Evolutionary conservation across 2,888 invertebrate species (phyloP).

Genomic region (Dendrolimus houi): DNA sequence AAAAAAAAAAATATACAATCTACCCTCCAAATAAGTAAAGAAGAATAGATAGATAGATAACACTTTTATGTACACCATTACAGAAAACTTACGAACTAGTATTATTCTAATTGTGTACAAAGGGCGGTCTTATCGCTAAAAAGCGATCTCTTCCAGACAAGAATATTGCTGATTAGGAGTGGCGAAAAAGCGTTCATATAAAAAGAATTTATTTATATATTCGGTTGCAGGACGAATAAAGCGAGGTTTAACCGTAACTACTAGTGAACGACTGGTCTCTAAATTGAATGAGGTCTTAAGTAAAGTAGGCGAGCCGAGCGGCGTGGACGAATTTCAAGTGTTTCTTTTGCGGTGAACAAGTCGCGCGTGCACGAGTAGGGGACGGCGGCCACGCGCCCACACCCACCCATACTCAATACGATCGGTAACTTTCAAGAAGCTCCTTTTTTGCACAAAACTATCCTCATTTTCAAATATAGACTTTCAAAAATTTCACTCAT

Average conservation of each 20-base stretch:
- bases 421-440: slow-evolving; percentile 1
- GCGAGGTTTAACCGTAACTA: slow-evolving; percentile 33
- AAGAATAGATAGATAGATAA: too few species aligned
- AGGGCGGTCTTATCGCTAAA: too few species aligned
- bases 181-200: too few species aligned
- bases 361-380: slow-evolving; percentile 58
- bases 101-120: too few species aligned
- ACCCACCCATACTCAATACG: slow-evolving; percentile 11
- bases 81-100: too few species aligned
- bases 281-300: slow-evolving; percentile 41
- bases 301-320: slow-evolving; percentile 40
- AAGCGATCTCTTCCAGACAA: too few species aligned
- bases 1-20: too few species aligned
- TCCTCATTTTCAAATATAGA: neutral
- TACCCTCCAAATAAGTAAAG: too few species aligned
- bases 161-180: too few species aligned
- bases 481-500: too few species aligned
- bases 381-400: slow-evolving; percentile 14
- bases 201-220: neutral
- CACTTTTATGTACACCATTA: too few species aligned
- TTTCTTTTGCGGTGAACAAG: slow-evolving; percentile 58
- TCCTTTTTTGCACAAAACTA: neutral
- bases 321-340: slow-evolving; percentile 62
- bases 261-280: slow-evolving; percentile 29
- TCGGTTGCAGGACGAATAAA: slow-evolving; percentile 9